Evolutionary conservation across 2,113 vertebrate genomes (phyloP).

Genomic region (Lepus timidus): DNA sequence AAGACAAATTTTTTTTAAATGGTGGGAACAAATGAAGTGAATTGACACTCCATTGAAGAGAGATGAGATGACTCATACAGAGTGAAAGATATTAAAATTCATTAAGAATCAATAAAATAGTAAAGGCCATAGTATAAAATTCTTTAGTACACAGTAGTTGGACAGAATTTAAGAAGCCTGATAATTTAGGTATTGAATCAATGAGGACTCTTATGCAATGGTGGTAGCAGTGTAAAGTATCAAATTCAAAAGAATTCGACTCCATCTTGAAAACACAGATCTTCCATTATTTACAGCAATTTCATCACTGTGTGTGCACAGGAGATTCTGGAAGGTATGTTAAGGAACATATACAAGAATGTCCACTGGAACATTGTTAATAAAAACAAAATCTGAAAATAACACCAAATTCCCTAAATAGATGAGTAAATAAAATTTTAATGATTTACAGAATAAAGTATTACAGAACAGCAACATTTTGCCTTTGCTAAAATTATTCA

Average conservation of each 20-base stretch:
- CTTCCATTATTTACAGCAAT: background rate
- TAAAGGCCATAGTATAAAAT: background rate
- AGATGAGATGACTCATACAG: background rate
- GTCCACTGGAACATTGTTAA: background rate
- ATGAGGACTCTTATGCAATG: background rate
- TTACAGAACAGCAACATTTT: background rate
- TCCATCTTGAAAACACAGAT: background rate
- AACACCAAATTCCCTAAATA: background rate
- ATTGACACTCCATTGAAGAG: background rate
- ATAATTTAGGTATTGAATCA: background rate
- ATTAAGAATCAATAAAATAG: background rate
- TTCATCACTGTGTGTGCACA: background rate
- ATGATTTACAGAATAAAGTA: background rate
- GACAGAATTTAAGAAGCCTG: background rate
- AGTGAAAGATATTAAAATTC: background rate
- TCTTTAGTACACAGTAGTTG: background rate
- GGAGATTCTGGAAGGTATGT: background rate
- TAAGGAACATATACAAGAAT: background rate
- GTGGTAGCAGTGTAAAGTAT: background rate
- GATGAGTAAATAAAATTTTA: background rate
- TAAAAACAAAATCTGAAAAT: background rate
- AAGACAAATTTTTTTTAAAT: background rate
- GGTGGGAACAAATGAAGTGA: background rate
- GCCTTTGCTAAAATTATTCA: background rate
- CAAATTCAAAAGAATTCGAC: background rate